Base-by-base conservation (phyloP, 1,140 invertebrate species). In the Lordiphosa clarofinis region DNA sequence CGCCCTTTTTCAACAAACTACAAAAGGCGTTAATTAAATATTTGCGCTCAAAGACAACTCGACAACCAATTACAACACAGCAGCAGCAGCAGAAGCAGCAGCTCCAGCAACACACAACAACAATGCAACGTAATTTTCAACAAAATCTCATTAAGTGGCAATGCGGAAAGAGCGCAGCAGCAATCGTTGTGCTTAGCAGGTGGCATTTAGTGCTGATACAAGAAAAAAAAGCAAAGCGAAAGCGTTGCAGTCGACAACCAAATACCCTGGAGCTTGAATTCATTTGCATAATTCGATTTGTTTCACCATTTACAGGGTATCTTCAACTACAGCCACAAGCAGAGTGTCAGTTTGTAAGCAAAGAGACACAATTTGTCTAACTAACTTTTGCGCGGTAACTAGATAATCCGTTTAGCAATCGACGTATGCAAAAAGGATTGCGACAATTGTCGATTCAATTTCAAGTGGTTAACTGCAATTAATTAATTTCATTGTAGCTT, bases 21-120 rank as follows among this genome's bases (percentile, higher is more conserved):
- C 76, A 76, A 82, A 81, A 59, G 78, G 78, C 65, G 78, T 81
- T 81, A 72, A 81, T 81, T 82, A 82, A 81, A 81, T 81, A 81
- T 82, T 82, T 81, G 59, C 36, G 56, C 53, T 58, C 76, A 81
- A 82, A 82, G 75, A 75, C 71, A 56, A 69, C 65, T 42, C 64
- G 66, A 40, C 65, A 72, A 56, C 61, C 76, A 66, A 75, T 82
- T 66, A 59, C 71, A 75, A 63, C 35, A 38, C 49, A 59, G 21
- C 42, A 54, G 47, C 46, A 47, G 19, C 21, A 21, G 47, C 46
- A 47, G 19, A 13, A 21, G 12, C 6, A 49, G 15, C 1, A 11
- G 3, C 13, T 11, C n/a, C 7, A 40, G 24, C 12, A 13, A 36
- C 33, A 31, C 24, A 6, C 33, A 60, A 44, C 33, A 62, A 56